Evolutionary conservation across 2,113 vertebrate genomes (phyloP), one percentile per base, ranked within the genome.

Genomic region (Petrocephalus zakoni): DNA sequence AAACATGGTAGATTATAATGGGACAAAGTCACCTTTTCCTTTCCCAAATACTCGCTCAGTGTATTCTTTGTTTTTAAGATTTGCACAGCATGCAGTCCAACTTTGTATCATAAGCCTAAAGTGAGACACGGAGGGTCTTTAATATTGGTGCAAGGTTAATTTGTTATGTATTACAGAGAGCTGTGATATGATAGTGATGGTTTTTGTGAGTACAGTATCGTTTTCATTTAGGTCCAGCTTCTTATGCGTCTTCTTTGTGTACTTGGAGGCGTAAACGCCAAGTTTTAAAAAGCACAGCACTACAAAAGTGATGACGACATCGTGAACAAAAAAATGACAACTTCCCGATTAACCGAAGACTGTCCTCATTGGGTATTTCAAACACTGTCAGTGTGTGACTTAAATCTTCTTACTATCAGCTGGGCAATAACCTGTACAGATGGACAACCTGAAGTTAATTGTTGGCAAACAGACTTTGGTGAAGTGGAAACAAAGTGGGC

Each of bases 321-420:
- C 93, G 93, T 94, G 94, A 92, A 94, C 93, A 94, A 93, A 90
- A 90, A 92, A 90, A 91, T 90, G 90, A 90, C 72, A 92, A 92
- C 90, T 90, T 64, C 92, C 92, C 89, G 93, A 94, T 94, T 93
- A 92, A 93, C 94, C 93, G 90, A 92, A 92, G 86, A 89, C 90
- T 92, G 89, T 90, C 85, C 93, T 92, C 90, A 87, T 91, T 89
- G 89, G 86, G 87, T 91, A 93, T 91, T 86, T 92, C 92, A 91
- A 89, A 90, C 91, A 93, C 93, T 93, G 7, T 82, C 21, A 68
- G 2, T 52, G 47, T 52, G 22, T 93, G 91, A 93, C 91, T 93
- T 92, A 93, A 94, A 91, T 92, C 93, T 92, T 93, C 90, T 92
- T 94, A 93, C 91, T 91, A 93, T 92, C 90, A 89, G 92, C 87